Conservation (phyloP, 1,140 invertebrate genomes). For the Camponotus floridanus region DNA sequence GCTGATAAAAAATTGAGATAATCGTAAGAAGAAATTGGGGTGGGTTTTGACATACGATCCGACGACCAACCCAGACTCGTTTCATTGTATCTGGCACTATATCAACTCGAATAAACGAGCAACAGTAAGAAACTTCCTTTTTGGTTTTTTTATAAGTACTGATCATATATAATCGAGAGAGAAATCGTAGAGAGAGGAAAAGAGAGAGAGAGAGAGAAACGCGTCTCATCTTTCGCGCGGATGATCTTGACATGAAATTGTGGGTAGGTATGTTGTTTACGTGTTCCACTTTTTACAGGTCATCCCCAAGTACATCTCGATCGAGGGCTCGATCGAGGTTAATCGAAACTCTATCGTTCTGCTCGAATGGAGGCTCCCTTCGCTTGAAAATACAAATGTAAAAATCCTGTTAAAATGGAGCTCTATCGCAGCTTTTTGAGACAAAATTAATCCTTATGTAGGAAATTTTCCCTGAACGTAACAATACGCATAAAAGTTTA, state of each 20-base stretch:
- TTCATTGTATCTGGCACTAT: conserved; percentile 53
- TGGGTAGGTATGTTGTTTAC: conserved; percentile 9
- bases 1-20: conserved; percentile 42
- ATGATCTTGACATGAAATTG: conserved; percentile 47
- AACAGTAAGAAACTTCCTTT: neutral
- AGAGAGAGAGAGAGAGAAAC: neutral
- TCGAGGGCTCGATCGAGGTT: conserved; percentile 35
- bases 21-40: neutral
- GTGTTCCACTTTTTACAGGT: conserved; percentile 20
- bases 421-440: neutral
- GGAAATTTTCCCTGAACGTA: neutral
- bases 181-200: neutral
- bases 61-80: conserved; percentile 50
- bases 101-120: conserved; percentile 8
- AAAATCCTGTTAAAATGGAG: conserved; percentile 19
- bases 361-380: neutral
- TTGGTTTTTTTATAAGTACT: conserved; percentile 53
- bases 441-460: neutral
- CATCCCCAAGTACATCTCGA: conserved; percentile 10
- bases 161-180: conserved; percentile 32
- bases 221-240: conserved; percentile 18
- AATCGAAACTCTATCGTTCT: conserved; percentile 41
- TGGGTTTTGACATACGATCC: conserved; percentile 22
- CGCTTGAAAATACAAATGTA: conserved; percentile 12
- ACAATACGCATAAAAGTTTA: neutral